phyloP scores from a whole-genome alignment of 2,113 vertebrate genomes.

The Smithornis capensis region DNA sequence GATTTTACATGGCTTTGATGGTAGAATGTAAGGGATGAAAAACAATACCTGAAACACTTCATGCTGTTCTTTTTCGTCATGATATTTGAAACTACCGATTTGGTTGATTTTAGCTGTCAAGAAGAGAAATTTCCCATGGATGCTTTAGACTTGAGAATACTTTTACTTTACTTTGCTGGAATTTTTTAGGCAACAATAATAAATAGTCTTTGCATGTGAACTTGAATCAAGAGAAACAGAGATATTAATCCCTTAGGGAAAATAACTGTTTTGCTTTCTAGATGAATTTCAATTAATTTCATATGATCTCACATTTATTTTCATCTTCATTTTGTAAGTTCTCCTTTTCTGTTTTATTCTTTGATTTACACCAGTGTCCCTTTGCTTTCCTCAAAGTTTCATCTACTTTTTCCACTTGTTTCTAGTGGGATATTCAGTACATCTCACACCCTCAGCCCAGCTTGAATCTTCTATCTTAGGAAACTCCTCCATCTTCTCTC shows the following conservation, averaged over 20 bases:
- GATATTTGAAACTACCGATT: background rate
- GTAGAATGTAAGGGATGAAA: background rate
- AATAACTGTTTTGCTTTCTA: constrained; percentile 3
- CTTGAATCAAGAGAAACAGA: constrained; percentile 35
- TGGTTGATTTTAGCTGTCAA: constrained; percentile 5
- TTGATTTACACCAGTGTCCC: background rate
- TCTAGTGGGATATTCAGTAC: background rate
- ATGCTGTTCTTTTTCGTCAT: background rate
- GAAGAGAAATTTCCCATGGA: constrained; percentile 42
- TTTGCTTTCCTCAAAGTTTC: background rate
- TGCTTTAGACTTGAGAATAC: constrained; percentile 4
- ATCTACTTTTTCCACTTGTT: background rate
- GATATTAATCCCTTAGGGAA: constrained; percentile 38
- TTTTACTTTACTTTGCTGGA: constrained; percentile 22
- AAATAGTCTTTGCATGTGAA: constrained; percentile 55
- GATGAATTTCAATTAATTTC: constrained; percentile 9
- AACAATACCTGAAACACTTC: constrained; percentile 1
- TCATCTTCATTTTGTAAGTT: background rate
- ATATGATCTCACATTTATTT: background rate
- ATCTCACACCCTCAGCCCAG: background rate
- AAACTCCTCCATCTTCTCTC: background rate
- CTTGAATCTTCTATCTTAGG: background rate
- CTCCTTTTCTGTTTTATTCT: background rate
- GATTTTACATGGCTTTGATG: constrained; percentile 13
- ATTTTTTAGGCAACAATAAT: constrained; percentile 58